Conservation (phyloP, 2,113 vertebrate species). For the Pyxicephalus adspersus region DNA sequence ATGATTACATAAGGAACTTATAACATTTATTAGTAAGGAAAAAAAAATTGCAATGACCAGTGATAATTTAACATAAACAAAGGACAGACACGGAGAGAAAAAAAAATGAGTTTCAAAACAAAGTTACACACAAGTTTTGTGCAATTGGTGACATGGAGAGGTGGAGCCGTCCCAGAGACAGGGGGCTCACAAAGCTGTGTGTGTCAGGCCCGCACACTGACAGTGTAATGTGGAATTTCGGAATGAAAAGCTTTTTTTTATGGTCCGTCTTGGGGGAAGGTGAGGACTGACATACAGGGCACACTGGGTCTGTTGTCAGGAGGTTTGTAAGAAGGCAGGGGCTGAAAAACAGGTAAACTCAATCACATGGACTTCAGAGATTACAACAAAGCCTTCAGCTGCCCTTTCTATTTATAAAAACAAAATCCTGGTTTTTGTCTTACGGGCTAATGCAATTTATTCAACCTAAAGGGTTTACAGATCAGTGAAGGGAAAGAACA, state of each 20-base stretch:
- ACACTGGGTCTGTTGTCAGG: slow-evolving; percentile 13
- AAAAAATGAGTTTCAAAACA: neutral
- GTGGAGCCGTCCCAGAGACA: neutral
- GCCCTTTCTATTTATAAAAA: no score
- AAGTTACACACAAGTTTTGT: neutral
- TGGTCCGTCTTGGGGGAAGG: slow-evolving; percentile 2
- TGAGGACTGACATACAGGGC: neutral
- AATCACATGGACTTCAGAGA: neutral
- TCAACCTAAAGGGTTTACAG: no score
- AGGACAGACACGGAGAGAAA: slow-evolving; percentile 53
- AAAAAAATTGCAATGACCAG: no score
- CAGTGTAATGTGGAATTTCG: slow-evolving; percentile 31
- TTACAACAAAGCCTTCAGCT: no score
- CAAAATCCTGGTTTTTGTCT: no score
- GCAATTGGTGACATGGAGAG: neutral
- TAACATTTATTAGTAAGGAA: no score
- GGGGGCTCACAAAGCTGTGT: slow-evolving; percentile 30
- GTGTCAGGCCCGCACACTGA: slow-evolving; percentile 22
- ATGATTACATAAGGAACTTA: no score
- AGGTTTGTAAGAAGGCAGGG: neutral
- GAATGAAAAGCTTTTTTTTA: slow-evolving; percentile 38
- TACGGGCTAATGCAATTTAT: no score
- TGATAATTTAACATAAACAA: neutral
- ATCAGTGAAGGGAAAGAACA: no score
- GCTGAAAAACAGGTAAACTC: neutral